Evolutionary conservation across 1,140 invertebrate genomes (phyloP).

Genomic region (Antheraea mylitta): DNA sequence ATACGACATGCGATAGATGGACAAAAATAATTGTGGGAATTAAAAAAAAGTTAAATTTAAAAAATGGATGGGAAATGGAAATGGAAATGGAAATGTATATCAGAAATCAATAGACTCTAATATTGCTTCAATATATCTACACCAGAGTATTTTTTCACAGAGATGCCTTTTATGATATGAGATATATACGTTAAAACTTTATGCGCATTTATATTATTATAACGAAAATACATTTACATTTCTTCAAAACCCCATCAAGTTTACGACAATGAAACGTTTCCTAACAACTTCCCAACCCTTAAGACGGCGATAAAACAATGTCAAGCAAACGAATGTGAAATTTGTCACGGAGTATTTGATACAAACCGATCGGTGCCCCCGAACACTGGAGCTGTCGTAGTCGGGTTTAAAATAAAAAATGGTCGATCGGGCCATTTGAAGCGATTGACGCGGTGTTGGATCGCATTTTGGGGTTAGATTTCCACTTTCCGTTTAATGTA

Average conservation of each 20-base stretch:
- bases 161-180: too few relatives aligned
- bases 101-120: too few relatives aligned
- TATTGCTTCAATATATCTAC: too few relatives aligned
- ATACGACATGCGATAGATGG: too few relatives aligned
- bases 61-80: too few relatives aligned
- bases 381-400: conserved; percentile 20
- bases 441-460: neutral
- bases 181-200: too few relatives aligned
- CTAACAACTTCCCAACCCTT: conserved; percentile 1
- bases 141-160: too few relatives aligned
- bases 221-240: too few relatives aligned
- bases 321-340: conserved; percentile 39
- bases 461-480: neutral
- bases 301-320: conserved; percentile 57
- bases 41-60: too few relatives aligned
- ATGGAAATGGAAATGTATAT: too few relatives aligned
- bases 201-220: too few relatives aligned
- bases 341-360: conserved; percentile 56
- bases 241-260: neutral
- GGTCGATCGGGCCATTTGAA: neutral
- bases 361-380: conserved; percentile 36
- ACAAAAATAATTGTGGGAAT: too few relatives aligned
- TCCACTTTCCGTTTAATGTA: neutral
- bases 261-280: neutral
- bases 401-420: conserved; percentile 16